These are phyloP conservation scores for Pyrocoelia pectoralis DNA, from an alignment of 2,888 invertebrate genomes.

Conservation along the genomic window DNA sequence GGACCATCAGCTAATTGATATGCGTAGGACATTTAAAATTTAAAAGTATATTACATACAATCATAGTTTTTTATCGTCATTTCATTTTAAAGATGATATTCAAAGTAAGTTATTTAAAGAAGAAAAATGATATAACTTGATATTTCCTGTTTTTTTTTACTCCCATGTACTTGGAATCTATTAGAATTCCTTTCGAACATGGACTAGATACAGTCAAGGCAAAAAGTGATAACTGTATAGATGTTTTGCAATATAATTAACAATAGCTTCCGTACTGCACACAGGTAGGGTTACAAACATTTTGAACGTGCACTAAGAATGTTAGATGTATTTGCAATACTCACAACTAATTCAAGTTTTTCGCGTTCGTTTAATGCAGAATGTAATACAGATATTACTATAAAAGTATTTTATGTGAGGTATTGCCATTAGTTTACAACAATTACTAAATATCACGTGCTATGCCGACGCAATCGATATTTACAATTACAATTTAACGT, in stretches of 20 bases:
- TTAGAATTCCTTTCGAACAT: neutral
- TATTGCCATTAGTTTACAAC: too few relatives aligned
- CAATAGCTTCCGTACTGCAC: neutral
- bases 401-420: too few relatives aligned
- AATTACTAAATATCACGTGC: too few relatives aligned
- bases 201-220: neutral
- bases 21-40: slow-evolving; percentile 12
- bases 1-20: slow-evolving; percentile 12
- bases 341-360: too few relatives aligned
- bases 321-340: too few relatives aligned
- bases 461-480: too few relatives aligned
- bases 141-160: neutral
- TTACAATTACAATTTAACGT: too few relatives aligned
- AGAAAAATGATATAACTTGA: neutral
- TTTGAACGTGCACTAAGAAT: too few relatives aligned
- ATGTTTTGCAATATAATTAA: neutral
- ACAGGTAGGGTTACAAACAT: too few relatives aligned
- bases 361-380: too few relatives aligned
- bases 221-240: neutral
- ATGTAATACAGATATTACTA: too few relatives aligned
- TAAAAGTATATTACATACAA: neutral
- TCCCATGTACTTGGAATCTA: neutral
- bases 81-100: neutral
- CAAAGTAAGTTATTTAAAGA: neutral
- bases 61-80: neutral